Conservation (phyloP, 1,140 invertebrate species). For the Ceratina japonica region DNA sequence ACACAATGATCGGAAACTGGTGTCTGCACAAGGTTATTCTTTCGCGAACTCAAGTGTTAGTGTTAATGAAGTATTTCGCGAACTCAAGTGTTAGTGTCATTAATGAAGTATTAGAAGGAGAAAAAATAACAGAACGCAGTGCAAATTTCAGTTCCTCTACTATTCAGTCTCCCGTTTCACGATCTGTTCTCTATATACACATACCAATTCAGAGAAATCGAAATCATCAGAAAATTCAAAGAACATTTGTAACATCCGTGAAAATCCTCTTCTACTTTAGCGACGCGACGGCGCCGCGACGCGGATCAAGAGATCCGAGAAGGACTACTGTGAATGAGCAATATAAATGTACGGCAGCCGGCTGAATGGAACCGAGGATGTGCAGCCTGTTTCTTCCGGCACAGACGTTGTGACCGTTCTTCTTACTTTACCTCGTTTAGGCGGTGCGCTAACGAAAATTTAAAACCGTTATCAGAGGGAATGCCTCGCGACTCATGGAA, state of each 20-base stretch:
- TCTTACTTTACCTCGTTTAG: slow-evolving; percentile 64
- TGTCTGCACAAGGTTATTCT: too few species aligned
- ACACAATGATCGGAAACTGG: too few species aligned
- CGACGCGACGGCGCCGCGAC: neutral
- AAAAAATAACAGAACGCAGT: too few species aligned
- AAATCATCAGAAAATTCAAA: slow-evolving; percentile 7
- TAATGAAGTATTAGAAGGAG: too few species aligned
- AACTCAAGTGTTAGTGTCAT: too few species aligned
- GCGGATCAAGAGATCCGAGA: slow-evolving; percentile 18
- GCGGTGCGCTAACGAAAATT: slow-evolving; percentile 60
- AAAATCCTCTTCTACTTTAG: neutral
- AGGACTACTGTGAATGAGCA: slow-evolving; percentile 13
- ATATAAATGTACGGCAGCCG: slow-evolving; percentile 51
- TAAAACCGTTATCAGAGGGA: slow-evolving; percentile 59
- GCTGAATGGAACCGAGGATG: slow-evolving; percentile 32
- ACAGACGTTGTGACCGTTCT: slow-evolving; percentile 48
- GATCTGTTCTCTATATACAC: too few species aligned
- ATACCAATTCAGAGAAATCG: too few species aligned
- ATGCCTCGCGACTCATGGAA: slow-evolving; percentile 31
- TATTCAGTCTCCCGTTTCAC: too few species aligned
- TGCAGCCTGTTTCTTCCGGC: slow-evolving; percentile 47
- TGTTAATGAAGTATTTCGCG: too few species aligned
- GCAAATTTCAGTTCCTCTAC: too few species aligned
- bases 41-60: too few species aligned
- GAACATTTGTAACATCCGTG: slow-evolving; percentile 3